Base-by-base conservation (phyloP, 2,888 invertebrate species). In the Mystacides longicornis region DNA sequence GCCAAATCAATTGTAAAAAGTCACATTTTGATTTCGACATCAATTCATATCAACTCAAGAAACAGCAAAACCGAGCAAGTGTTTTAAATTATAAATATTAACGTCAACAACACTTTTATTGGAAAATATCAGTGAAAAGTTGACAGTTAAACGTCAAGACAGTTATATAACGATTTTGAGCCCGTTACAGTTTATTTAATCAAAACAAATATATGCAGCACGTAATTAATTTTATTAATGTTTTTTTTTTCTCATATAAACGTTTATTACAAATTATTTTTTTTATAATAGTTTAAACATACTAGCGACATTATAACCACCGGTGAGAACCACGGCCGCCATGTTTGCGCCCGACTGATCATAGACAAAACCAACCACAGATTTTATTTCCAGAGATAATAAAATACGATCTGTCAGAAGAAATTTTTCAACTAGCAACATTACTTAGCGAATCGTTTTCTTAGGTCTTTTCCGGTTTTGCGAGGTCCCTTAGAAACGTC, bases 381-480 rank as follows among this genome's bases (percentile, higher is more conserved):
- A 19, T 45, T 11, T 7, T 37, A n/a, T 37, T 14, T 37, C 20
- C 4, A 45, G 18, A 45, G 16, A 45, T 21, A 45, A 45, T 45
- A 19, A 19, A 7, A n/a, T n/a, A n/a, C n/a, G n/a, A n/a, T n/a
- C 31, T 14, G 14, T 31, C 31, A 31, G 18, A 20, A 16, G n/a
- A 43, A 54, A 52, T 53, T 21, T 49, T 56, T 49, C 33, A 16
- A 31, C 21, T 55, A 52, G 58, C 55, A 58, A 55, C 20, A 46
- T 23, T 14, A 21, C 46, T 52, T n/a, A 42, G 46, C 52, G 14
- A n/a, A n/a, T n/a, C n/a, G n/a, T n/a, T n/a, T 23, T 19, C 19
- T 19, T 16, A 21, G 23, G 47, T 54, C 58, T 58, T 58, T 37
- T 58, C 58, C 58, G 58, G 58, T 58, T 58, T 51, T 58, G 54